Percentiles rank a stretch among this genome's conserved stretches.
These are phyloP conservation scores for Drosophila santomea DNA, from an alignment of 1,140 invertebrate species.

Conservation along the genomic window DNA sequence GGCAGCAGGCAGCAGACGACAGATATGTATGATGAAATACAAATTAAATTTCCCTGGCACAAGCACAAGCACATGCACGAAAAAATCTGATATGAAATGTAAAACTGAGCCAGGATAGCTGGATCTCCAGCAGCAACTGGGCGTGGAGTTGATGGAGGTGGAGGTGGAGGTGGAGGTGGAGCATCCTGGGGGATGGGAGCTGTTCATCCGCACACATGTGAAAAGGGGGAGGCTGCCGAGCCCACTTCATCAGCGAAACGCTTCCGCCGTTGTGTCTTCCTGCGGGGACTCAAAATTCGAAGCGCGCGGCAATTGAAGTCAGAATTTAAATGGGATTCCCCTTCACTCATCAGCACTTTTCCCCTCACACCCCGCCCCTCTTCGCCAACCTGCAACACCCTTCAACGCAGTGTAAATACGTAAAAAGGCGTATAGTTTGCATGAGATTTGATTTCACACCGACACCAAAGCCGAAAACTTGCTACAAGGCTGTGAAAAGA, in stretches of 20 bases:
- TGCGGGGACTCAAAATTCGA: conserved; percentile 40
- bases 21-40: conserved; percentile 78
- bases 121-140: not conserved
- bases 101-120: conserved; percentile 52
- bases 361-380: too few relatives aligned
- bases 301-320: conserved; percentile 62
- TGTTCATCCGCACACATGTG: not conserved
- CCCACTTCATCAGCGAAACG: conserved; percentile 37
- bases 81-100: conserved; percentile 82
- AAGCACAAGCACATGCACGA: conserved; percentile 43
- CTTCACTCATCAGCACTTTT: conserved; percentile 49
- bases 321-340: conserved; percentile 62
- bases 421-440: conserved; percentile 82
- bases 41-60: conserved; percentile 76
- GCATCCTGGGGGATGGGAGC: not conserved
- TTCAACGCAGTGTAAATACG: conserved; percentile 64
- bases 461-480: conserved; percentile 45
- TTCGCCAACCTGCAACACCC: not conserved
- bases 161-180: not conserved
- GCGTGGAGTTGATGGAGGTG: not conserved
- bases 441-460: conserved; percentile 78
- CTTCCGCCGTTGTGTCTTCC: conserved; percentile 5
- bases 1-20: conserved; percentile 44
- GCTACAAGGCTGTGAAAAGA: conserved; percentile 1
- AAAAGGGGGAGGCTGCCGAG: not conserved